Percentiles rank a stretch among this genome's conserved stretches.
Conservation (phyloP, 2,797 vertebrate genomes). For the Silurus lanzhouensis region DNA sequence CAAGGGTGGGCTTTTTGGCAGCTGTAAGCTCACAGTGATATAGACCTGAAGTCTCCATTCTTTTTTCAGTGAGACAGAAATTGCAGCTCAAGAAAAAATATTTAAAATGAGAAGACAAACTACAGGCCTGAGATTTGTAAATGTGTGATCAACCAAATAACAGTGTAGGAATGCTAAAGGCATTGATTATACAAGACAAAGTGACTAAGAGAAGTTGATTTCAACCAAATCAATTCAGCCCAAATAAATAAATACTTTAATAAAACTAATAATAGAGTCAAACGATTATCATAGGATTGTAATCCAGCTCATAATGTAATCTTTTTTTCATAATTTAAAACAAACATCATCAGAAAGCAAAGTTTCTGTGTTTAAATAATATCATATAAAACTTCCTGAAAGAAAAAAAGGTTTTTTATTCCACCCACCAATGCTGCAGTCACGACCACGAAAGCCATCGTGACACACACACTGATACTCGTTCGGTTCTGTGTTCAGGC, state of each 20-base stretch:
- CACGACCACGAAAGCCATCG: conserved; percentile 77
- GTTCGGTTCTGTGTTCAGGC: conserved; percentile 80
- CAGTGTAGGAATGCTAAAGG: background rate
- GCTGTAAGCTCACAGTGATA: background rate
- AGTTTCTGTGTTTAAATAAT: background rate
- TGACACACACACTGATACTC: conserved; percentile 81
- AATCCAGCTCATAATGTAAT: background rate
- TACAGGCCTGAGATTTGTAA: background rate
- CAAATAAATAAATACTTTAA: background rate
- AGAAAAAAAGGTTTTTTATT: conserved; percentile 8
- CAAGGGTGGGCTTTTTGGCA: too few relatives aligned
- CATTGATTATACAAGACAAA: background rate
- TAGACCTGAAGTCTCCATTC: too few relatives aligned
- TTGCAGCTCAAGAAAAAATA: background rate
- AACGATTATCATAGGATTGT: background rate
- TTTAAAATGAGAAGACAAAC: background rate
- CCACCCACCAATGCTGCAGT: conserved; percentile 78
- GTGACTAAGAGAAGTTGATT: background rate
- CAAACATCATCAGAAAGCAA: background rate
- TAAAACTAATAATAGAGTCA: background rate
- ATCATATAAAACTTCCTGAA: background rate
- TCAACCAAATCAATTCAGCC: background rate
- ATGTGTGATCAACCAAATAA: background rate
- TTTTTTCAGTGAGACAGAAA: background rate
- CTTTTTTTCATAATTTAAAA: background rate